Evolutionary conservation across 2,113 vertebrate genomes (phyloP), one percentile per base, ranked within the genome.

Genomic region (Zapornia atra): DNA sequence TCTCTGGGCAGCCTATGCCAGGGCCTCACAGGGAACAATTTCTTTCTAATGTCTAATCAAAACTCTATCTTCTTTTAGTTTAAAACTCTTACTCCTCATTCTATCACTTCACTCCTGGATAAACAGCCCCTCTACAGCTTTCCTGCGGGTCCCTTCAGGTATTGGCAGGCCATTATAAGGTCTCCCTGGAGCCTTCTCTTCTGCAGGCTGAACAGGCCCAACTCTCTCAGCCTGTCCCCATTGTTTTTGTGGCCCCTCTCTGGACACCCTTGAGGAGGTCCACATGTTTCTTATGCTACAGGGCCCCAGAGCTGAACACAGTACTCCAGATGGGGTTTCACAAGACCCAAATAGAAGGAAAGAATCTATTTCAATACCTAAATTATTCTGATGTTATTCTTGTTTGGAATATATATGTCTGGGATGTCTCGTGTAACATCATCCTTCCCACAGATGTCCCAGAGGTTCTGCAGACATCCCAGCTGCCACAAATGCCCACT

Each of bases 231-330:
- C 38, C 22, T 44, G 44, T 18, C 21, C 20, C 48, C 48, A 22
- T 17, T 7, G 28, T 24, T 9, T 50, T 54, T 2, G 1, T 10
- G 7, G 34, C 7, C 22, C 33, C 75, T 9, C 13, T 76, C 34
- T 19, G 12, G 12, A 18, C 11, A 7, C 1, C 0, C 16, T 73
- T 0, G 0, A n/a, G 4, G 15, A 33, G 11, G 2, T 54, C 56
- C 9, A 64, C 33, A 8, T 29, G 10, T 6, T 38, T n/a, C 22
- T 51, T 51, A 12, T 5, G 4, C 4, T 34, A 17, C 17, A 6
- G 44, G 44, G 3, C 1, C 24, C 6, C 40, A 81, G 33, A 70
- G 17, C 22, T 63, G 33, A 29, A 54, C 6, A 2, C 12, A 18
- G 46, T 31, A 26, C 12, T 33, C 21, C 42, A 69, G 44, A 18